These are phyloP conservation scores for Acanthochromis polyacanthus DNA, from an alignment of 2,113 vertebrate genomes.

Conservation along the genomic window DNA sequence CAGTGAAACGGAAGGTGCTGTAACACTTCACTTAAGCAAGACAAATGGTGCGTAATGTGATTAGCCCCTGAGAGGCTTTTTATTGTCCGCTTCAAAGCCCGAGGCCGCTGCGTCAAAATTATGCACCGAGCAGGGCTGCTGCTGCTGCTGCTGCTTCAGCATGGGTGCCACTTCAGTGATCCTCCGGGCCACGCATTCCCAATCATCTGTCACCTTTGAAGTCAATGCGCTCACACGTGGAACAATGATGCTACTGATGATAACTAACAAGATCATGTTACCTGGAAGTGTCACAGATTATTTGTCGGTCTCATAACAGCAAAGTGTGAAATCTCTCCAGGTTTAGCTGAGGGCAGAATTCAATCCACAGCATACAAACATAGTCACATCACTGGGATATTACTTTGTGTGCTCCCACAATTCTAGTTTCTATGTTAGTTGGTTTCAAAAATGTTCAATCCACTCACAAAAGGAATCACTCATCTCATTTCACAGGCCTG, in stretches of 20 bases:
- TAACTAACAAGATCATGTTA: neutral
- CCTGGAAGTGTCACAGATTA: neutral
- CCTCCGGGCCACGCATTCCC: neutral
- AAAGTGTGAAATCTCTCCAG: neutral
- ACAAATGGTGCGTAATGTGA: constrained; percentile 82
- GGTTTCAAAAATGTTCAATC: too few relatives aligned
- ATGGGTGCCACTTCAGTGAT: constrained; percentile 25
- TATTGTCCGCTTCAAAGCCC: constrained; percentile 78
- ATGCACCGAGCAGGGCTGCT: constrained; percentile 53
- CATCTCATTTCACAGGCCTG: too few relatives aligned
- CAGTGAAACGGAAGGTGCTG: constrained; percentile 50
- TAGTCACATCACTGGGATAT: neutral
- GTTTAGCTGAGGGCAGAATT: neutral
- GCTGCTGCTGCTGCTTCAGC: constrained; percentile 13
- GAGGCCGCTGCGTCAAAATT: constrained; percentile 63
- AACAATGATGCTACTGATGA: neutral
- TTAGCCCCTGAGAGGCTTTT: constrained; percentile 77
- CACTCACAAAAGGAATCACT: too few relatives aligned
- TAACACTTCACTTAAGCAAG: constrained; percentile 79
- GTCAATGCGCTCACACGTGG: constrained; percentile 13
- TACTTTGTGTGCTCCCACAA: too few relatives aligned
- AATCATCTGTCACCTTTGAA: constrained; percentile 29
- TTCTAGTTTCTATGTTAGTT: too few relatives aligned
- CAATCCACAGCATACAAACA: neutral
- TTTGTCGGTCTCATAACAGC: neutral